These are phyloP conservation scores for Sinocyclocheilus grahami DNA, from an alignment of 2,113 vertebrate genomes.

Conservation along the genomic window DNA sequence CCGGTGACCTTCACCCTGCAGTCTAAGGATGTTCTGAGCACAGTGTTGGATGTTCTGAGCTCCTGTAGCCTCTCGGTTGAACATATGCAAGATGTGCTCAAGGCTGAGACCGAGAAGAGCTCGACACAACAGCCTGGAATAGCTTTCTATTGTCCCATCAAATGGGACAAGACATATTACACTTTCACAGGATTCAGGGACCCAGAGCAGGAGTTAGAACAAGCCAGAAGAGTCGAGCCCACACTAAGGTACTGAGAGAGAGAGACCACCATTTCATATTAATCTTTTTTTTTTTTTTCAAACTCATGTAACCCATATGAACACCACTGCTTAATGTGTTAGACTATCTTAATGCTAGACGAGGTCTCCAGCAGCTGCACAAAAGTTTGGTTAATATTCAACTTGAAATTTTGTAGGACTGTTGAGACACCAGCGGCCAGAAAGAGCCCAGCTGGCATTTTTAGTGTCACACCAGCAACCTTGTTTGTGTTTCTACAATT, in stretches of 20 bases:
- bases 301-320: not conserved
- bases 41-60: constrained; percentile 88
- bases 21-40: constrained; percentile 86
- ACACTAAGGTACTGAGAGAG: constrained; percentile 78
- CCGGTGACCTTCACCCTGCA: constrained; percentile 89
- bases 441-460: too few species aligned
- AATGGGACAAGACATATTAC: constrained; percentile 94
- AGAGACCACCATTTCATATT: not conserved
- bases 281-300: not conserved
- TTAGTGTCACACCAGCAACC: too few species aligned
- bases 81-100: constrained; percentile 79
- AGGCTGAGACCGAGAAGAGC: constrained; percentile 55
- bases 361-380: not conserved
- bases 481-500: too few species aligned
- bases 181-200: constrained; percentile 92
- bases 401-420: not conserved
- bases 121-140: constrained; percentile 39
- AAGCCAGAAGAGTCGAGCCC: constrained; percentile 82
- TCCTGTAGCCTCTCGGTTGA: constrained; percentile 91
- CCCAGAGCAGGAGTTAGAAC: constrained; percentile 88
- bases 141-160: constrained; percentile 85
- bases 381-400: not conserved
- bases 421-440: not conserved
- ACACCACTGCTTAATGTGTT: not conserved
- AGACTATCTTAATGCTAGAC: not conserved